Conservation (phyloP, 2,888 invertebrate species). For the Strigamia crassipes region DNA sequence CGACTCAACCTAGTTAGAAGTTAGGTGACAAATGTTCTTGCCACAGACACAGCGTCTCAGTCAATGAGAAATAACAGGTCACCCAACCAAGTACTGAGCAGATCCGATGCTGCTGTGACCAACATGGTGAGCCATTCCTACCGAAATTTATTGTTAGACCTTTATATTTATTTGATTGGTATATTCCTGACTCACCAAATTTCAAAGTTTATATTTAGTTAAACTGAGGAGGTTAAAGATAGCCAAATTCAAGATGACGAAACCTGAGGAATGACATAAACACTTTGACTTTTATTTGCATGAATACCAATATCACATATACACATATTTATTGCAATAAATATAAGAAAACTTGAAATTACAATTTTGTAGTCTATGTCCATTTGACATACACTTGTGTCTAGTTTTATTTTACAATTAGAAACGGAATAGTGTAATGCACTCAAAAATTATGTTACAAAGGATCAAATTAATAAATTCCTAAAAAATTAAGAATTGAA, state of each 20-base stretch:
- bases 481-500: constrained; percentile 26
- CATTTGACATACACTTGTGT: constrained; percentile 43
- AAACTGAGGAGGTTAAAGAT: constrained; percentile 77
- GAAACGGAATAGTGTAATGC: constrained; percentile 24
- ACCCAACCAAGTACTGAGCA: too few relatives aligned
- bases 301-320: constrained; percentile 44
- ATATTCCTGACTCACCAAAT: constrained; percentile 67
- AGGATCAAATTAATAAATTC: not conserved
- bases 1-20: too few relatives aligned
- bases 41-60: too few relatives aligned
- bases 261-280: constrained; percentile 27
- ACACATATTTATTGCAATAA: constrained; percentile 48
- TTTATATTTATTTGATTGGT: too few relatives aligned
- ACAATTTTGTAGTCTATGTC: constrained; percentile 38
- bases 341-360: constrained; percentile 46
- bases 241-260: constrained; percentile 64
- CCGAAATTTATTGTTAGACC: too few relatives aligned
- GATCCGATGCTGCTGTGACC: too few relatives aligned
- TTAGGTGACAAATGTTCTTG: too few relatives aligned
- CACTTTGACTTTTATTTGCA: constrained; percentile 47
- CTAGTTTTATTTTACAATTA: constrained; percentile 31
- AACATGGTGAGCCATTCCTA: too few relatives aligned
- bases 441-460: constrained; percentile 13
- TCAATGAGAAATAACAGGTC: too few relatives aligned
- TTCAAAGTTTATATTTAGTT: too few relatives aligned